Conservation (phyloP, 2,888 invertebrate species). For the Latrodectus elegans region DNA sequence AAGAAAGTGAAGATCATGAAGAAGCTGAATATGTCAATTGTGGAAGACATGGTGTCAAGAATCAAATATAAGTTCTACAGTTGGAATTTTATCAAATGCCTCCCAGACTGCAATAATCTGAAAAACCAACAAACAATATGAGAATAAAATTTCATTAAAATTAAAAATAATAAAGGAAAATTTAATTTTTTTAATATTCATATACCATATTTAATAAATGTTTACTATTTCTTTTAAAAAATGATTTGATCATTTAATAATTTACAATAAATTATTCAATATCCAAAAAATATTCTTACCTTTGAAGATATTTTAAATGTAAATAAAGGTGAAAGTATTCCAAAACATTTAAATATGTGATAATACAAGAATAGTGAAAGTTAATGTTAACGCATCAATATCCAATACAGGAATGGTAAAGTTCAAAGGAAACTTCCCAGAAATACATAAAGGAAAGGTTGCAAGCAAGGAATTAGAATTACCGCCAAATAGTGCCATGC, state of each 20-base stretch:
- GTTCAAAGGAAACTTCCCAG: slow-evolving; percentile 28
- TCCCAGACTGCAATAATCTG: slow-evolving; percentile 1
- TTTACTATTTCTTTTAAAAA: too few species aligned
- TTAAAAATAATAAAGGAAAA: background rate
- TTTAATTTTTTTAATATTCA: too few species aligned
- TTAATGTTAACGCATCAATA: background rate
- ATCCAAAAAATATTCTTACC: slow-evolving; percentile 5
- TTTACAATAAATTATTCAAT: slow-evolving; percentile 7
- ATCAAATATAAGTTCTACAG: background rate
- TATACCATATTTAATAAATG: too few species aligned
- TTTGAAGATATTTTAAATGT: too few species aligned
- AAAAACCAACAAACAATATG: background rate
- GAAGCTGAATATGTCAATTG: background rate
- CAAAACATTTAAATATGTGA: slow-evolving; percentile 3
- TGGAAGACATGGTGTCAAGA: slow-evolving; percentile 11
- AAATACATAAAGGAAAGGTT: slow-evolving; percentile 42
- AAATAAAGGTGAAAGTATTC: background rate
- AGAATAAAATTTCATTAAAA: background rate
- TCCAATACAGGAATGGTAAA: slow-evolving; percentile 22
- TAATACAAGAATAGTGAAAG: background rate
- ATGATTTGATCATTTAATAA: background rate
- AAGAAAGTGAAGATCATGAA: slow-evolving; percentile 17
- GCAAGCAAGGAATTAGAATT: background rate
- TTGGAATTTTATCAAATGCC: background rate
- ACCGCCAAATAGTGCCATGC: slow-evolving; percentile 12